phyloP scores from a whole-genome alignment of 1,140 invertebrate genomes.

The Wasmannia auropunctata region DNA sequence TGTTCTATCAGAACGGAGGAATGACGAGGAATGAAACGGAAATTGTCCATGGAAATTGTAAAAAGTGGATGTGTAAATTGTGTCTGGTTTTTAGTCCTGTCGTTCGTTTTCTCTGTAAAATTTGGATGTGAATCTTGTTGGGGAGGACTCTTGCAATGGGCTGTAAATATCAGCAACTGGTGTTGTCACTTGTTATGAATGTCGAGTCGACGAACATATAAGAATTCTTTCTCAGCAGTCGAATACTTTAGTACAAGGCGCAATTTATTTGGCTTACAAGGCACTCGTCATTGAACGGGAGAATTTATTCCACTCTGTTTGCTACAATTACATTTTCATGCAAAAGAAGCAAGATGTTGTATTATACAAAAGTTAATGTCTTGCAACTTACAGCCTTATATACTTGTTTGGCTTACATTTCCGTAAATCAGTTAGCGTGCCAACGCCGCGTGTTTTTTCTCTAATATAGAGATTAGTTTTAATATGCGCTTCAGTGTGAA shows the following conservation, averaged over 20 bases:
- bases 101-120: constrained; percentile 6
- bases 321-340: neutral
- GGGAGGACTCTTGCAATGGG: neutral
- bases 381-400: neutral
- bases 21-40: neutral
- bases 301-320: constrained; percentile 6
- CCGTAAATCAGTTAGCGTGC: neutral
- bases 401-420: constrained; percentile 50
- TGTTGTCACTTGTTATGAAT: neutral
- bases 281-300: neutral
- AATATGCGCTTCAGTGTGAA: constrained; percentile 16
- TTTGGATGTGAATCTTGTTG: constrained; percentile 5
- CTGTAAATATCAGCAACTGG: constrained; percentile 43
- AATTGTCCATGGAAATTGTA: constrained; percentile 5
- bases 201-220: constrained; percentile 31
- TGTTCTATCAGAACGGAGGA: neutral
- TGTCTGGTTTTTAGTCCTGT: constrained; percentile 2
- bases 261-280: constrained; percentile 16
- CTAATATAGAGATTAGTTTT: neutral
- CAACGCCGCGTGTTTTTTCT: neutral
- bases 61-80: constrained; percentile 6
- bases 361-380: constrained; percentile 6
- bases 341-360: neutral
- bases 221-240: constrained; percentile 3
- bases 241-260: neutral